A percentile compares a stretch with the other conserved stretches of the same genome.
phyloP scores from a whole-genome alignment of 2,797 vertebrate genomes.

The Chelon auratus region DNA sequence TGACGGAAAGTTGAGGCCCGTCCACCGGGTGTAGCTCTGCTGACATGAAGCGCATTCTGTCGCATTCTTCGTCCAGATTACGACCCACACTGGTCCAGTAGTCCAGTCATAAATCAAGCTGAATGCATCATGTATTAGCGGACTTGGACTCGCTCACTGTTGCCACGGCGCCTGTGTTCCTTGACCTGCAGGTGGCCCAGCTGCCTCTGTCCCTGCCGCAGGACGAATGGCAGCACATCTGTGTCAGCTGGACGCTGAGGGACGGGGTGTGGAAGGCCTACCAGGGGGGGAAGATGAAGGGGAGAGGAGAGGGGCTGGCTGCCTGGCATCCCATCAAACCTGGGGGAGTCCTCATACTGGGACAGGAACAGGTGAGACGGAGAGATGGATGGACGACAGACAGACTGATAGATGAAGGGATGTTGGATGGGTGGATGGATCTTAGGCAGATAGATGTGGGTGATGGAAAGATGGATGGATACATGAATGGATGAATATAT shows the following conservation, averaged over 20 bases:
- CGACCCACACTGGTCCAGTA: conserved; percentile 2
- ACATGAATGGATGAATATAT: too few relatives aligned
- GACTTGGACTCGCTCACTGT: background rate
- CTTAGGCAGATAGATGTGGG: too few relatives aligned
- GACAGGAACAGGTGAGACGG: conserved; percentile 94
- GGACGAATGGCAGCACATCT: conserved; percentile 94
- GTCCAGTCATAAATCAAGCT: background rate
- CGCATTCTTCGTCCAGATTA: background rate
- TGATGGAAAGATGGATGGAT: background rate
- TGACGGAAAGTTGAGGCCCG: background rate
- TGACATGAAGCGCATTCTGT: conserved; percentile 8
- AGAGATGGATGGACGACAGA: conserved; percentile 27
- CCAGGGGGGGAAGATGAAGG: conserved; percentile 92
- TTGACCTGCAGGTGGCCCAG: conserved; percentile 89
- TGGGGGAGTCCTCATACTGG: conserved; percentile 93
- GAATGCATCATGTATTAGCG: background rate
- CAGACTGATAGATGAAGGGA: background rate
- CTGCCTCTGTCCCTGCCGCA: conserved; percentile 91
- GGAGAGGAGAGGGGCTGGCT: conserved; percentile 91
- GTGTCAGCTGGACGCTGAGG: conserved; percentile 94
- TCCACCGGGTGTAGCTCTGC: conserved; percentile 8
- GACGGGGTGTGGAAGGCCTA: conserved; percentile 97
- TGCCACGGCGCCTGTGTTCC: background rate
- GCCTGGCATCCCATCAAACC: conserved; percentile 97
- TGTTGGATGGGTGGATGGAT: background rate